Evolutionary conservation across 30 jellyfish, hydroid and myxozoan genomes (phyloP), one percentile per base, ranked within the genome.

Genomic region (Mastigias papua): DNA sequence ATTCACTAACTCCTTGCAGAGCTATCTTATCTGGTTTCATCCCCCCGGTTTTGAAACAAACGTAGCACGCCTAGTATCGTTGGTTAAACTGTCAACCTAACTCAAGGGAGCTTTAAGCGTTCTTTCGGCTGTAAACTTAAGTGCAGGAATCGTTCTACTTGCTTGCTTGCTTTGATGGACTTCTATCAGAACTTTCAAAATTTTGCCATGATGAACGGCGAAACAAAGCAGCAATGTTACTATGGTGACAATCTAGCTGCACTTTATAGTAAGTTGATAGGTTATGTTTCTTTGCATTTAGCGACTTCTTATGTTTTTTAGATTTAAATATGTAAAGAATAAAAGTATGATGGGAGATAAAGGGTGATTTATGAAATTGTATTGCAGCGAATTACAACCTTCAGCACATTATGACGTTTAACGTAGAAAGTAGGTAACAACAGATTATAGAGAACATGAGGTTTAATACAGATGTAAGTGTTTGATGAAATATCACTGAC

Each of bases 221-320:
- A 63, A 10, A 7, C 74, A 23, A 63, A 63, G 23, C 74, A 63
- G 2, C 27, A 16, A 2, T 63, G 74, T 63, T 25, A 10, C 74
- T 63, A 22, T 63, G 42, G 74, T 63, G 74, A 63, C 26, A 63
- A 63, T 17, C 42, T 63, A 19, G 74, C 74, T 25, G 23, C 74
- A 11, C 74, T 63, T 63, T 63, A 63, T 27, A 63, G 74, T 63
- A 42, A 63, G 74, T n/a, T 63, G 67, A 51, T 51, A 5, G 4
- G 2, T 5, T 17, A 5, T 51, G 10, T 37, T 37, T 37, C 54
- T 37, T 37, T 37, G 54, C 54, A 37, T 37, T 37, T 37, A 37
- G 54, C 11, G n/a, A n/a, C 54, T 37, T 3, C 54, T 3, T 37
- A 3, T 37, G 54, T 37, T 37, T 6, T 37, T 3, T 37, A 6